These are phyloP conservation scores for Chorisops tibialis DNA, from an alignment of 2,888 invertebrate species.

Conservation along the genomic window DNA sequence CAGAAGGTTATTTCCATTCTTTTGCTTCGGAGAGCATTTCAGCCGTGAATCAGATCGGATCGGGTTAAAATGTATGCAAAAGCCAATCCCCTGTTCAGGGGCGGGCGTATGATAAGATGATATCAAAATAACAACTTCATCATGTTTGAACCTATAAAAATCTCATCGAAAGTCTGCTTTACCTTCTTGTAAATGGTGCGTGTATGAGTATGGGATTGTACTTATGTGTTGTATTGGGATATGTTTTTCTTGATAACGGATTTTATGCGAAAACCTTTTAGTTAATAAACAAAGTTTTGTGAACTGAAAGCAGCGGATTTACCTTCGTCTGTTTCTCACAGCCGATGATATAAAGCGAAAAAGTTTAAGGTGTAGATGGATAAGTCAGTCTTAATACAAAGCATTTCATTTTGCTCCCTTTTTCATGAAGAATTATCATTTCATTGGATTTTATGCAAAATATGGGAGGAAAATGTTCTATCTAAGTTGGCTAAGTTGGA, in stretches of 20 bases:
- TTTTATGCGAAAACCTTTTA: slow-evolving; percentile 13
- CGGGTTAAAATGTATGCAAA: slow-evolving; percentile 24
- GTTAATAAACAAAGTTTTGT: slow-evolving; percentile 16
- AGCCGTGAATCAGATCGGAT: slow-evolving; percentile 16
- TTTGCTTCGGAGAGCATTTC: slow-evolving; percentile 12
- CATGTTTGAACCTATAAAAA: slow-evolving; percentile 32
- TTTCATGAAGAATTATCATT: too few relatives aligned
- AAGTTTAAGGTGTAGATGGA: too few relatives aligned
- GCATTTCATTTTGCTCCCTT: too few relatives aligned
- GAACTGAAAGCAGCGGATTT: slow-evolving; percentile 10
- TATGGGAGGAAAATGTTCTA: too few relatives aligned
- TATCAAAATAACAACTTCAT: slow-evolving; percentile 32
- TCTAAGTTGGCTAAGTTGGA: too few relatives aligned
- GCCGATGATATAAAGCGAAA: too few relatives aligned
- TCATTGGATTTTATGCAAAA: too few relatives aligned
- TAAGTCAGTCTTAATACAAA: too few relatives aligned
- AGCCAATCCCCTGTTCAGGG: slow-evolving; percentile 15
- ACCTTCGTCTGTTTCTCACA: not conserved
- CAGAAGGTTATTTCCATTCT: not conserved
- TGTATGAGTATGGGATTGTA: not conserved
- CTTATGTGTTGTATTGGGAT: not conserved
- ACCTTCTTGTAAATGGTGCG: not conserved
- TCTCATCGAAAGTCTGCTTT: slow-evolving; percentile 26
- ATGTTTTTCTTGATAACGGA: slow-evolving; percentile 9
- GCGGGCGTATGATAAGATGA: slow-evolving; percentile 29